Conservation (phyloP, 2,888 invertebrate species). For the Drosophila paramelanica region DNA sequence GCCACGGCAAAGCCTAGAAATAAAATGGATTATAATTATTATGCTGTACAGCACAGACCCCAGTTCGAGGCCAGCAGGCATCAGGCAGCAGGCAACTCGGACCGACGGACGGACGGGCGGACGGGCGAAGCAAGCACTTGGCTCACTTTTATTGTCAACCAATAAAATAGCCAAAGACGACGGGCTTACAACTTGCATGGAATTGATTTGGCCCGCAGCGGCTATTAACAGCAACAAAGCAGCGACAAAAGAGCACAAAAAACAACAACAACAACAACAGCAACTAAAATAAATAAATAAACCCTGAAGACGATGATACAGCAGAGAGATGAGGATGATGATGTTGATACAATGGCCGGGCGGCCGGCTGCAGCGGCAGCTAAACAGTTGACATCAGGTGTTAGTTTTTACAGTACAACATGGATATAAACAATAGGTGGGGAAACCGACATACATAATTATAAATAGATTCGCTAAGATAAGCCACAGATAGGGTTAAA, state of each 20-base stretch:
- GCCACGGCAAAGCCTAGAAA: slow-evolving; percentile 61
- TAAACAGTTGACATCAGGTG: slow-evolving; percentile 59
- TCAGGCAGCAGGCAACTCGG: neutral
- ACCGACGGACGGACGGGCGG: neutral
- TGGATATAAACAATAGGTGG: neutral
- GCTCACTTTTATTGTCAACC: slow-evolving; percentile 79
- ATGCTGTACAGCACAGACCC: slow-evolving; percentile 47
- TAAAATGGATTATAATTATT: slow-evolving; percentile 79
- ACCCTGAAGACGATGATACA: slow-evolving; percentile 27
- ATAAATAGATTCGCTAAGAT: neutral
- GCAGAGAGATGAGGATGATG: slow-evolving; percentile 39
- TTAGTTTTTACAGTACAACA: slow-evolving; percentile 29
- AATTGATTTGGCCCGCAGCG: slow-evolving; percentile 79
- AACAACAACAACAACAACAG: slow-evolving; percentile 3
- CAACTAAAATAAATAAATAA: slow-evolving; percentile 19
- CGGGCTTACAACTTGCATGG: slow-evolving; percentile 64
- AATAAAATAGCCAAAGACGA: slow-evolving; percentile 69
- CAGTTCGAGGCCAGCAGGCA: slow-evolving; percentile 11
- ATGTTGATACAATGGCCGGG: slow-evolving; percentile 38
- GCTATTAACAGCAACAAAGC: slow-evolving; percentile 71
- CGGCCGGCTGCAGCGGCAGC: slow-evolving; percentile 13
- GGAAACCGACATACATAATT: neutral
- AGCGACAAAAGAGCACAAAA: slow-evolving; percentile 37
- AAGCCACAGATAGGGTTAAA: neutral
- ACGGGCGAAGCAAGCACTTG: slow-evolving; percentile 35